Percentiles rank a stretch among this genome's conserved stretches.
phyloP scores from a whole-genome alignment of 2,888 invertebrate genomes.

The Chirona hameri region DNA sequence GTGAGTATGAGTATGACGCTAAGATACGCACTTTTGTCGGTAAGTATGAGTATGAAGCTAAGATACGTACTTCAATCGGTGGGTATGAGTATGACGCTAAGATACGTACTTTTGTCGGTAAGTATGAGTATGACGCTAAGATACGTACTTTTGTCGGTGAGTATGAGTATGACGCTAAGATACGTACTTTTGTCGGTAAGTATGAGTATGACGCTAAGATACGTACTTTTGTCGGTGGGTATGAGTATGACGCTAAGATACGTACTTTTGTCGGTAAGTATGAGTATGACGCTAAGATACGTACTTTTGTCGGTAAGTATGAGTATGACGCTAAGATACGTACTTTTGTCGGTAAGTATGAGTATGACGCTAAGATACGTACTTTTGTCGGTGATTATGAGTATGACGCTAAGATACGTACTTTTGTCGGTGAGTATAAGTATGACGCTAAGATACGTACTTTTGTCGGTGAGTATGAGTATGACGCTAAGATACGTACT shows the following conservation, averaged over 20 bases:
- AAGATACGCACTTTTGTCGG: constrained; percentile 63
- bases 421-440: constrained; percentile 88
- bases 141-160: background rate
- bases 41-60: constrained; percentile 92
- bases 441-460: constrained; percentile 68
- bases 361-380: constrained; percentile 81
- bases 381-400: background rate
- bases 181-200: constrained; percentile 71
- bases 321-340: background rate
- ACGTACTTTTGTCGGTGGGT: background rate
- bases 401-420: constrained; percentile 5
- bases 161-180: background rate
- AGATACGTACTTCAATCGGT: background rate
- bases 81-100: background rate
- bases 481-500: constrained; percentile 31
- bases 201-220: constrained; percentile 92
- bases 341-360: constrained; percentile 79
- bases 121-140: constrained; percentile 93
- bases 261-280: constrained; percentile 76
- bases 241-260: background rate
- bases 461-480: background rate
- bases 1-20: background rate
- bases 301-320: background rate
- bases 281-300: constrained; percentile 86
- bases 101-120: constrained; percentile 67